These are phyloP conservation scores for Macrosoma leucophasiata DNA, from an alignment of 2,888 invertebrate genomes.

Conservation along the genomic window DNA sequence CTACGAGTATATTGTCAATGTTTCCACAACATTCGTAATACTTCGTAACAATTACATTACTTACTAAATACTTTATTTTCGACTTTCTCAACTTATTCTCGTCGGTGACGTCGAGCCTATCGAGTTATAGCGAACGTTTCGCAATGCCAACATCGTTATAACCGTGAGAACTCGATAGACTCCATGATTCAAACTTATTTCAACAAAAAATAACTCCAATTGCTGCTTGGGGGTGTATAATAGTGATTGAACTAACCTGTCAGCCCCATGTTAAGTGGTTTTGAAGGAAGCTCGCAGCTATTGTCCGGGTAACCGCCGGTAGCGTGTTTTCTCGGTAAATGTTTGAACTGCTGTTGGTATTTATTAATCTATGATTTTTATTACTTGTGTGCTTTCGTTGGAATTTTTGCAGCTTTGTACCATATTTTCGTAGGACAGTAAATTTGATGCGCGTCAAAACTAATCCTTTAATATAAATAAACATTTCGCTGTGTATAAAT, in stretches of 20 bases:
- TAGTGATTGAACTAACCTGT: conserved; percentile 75
- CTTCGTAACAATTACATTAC: too few relatives aligned
- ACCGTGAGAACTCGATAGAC: conserved; percentile 62
- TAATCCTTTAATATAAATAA: too few relatives aligned
- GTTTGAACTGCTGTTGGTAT: conserved; percentile 64
- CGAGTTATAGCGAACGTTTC: too few relatives aligned
- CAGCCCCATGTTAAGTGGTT: conserved; percentile 75
- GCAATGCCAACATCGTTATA: conserved; percentile 23
- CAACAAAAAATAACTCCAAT: conserved; percentile 62
- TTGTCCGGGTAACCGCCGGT: conserved; percentile 67
- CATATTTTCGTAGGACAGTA: conserved; percentile 48
- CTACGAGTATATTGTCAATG: too few relatives aligned
- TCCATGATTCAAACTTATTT: conserved; percentile 52
- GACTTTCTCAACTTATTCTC: too few relatives aligned
- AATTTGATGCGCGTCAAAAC: too few relatives aligned
- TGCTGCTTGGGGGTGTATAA: conserved; percentile 64
- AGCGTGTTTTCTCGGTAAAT: conserved; percentile 71
- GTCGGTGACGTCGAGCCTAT: too few relatives aligned
- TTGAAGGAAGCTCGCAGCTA: conserved; percentile 59
- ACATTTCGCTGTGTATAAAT: too few relatives aligned
- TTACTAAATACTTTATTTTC: too few relatives aligned
- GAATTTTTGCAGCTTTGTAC: conserved; percentile 42
- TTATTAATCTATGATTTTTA: conserved; percentile 48
- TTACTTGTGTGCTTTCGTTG: conserved; percentile 46
- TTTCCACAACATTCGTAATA: too few relatives aligned